phyloP scores from a whole-genome alignment of 64 coral and sea anemone species.

The Porites australiensis region DNA sequence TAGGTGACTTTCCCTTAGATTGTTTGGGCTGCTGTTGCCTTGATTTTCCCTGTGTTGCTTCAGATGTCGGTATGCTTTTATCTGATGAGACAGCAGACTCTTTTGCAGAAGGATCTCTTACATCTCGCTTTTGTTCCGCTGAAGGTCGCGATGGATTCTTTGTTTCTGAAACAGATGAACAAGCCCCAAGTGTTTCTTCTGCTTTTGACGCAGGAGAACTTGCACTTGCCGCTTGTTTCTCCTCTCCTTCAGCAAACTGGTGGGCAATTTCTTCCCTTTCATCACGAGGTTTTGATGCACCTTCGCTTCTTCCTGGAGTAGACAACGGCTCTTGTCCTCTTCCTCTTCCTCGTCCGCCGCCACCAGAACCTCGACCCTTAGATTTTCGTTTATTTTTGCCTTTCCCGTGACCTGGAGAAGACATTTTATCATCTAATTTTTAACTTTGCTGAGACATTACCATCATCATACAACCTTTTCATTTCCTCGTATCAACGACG shows the following conservation, averaged over 20 bases:
- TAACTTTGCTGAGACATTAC: neutral
- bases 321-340: neutral
- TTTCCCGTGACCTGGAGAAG: conserved; percentile 13
- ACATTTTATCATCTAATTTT: neutral
- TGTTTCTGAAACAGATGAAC: neutral
- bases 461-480: neutral
- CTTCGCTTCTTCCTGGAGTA: neutral
- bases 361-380: neutral
- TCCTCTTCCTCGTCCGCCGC: neutral
- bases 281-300: neutral
- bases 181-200: neutral
- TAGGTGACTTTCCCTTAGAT: no score
- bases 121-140: neutral
- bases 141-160: neutral
- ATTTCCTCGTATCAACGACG: neutral
- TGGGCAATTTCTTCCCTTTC: neutral
- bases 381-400: neutral
- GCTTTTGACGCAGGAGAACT: neutral
- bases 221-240: neutral
- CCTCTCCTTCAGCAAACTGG: neutral
- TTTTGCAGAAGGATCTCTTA: neutral
- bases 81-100: no score
- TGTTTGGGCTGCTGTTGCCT: no score
- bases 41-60: no score
- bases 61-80: no score